Evolutionary conservation across 30 jellyfish, hydroid and myxozoan species (phyloP), one percentile per base, ranked within the genome.

Genomic region (Morbakka virulenta): DNA sequence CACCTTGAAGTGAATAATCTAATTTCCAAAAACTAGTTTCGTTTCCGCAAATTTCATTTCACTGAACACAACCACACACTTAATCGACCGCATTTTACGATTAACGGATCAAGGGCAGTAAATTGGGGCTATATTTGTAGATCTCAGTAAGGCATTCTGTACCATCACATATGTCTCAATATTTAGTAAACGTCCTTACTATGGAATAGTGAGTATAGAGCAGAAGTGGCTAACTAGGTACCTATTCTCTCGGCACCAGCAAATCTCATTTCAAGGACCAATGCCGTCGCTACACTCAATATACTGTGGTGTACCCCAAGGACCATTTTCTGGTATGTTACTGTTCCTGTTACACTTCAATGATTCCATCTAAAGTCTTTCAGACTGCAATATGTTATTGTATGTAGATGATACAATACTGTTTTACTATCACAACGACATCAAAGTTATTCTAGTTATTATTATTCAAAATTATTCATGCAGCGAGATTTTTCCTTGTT

Each of bases 261-360:
- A 9, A 24, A 67, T 65, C 13, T 65, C 77, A 25, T 65, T 3
- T 67, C 64, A 65, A 65, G 67, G 77, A 64, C 3, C 77, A 25
- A 65, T 29, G 12, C 49, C 74, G 49, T 2, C 64, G n/a, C 82
- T 49, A 70, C 17, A 14, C 24, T 28, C 71, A 3, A 70, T 70
- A 1, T 47, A 6, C 4, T 36, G 77, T 70, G 74, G 77, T 41
- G 79, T 70, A 21, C 77, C 82, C 2, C 82, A 70, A 70, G 82
- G 50, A 36, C 49, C 82, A 35, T 35, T 70, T 1, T 29, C 27
- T 20, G 82, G 50, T 13, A 47, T 71, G 4, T 71, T 70, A 21
- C 49, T 34, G 26, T 36, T 70, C 48, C 71, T 70, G 30, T 48
- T 70, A 61, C 82, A 70, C 71, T 70, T 35, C 2, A 36, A 67